Evolutionary conservation across 2,888 invertebrate genomes (phyloP).

Genomic region (Eremobia ochroleuca): DNA sequence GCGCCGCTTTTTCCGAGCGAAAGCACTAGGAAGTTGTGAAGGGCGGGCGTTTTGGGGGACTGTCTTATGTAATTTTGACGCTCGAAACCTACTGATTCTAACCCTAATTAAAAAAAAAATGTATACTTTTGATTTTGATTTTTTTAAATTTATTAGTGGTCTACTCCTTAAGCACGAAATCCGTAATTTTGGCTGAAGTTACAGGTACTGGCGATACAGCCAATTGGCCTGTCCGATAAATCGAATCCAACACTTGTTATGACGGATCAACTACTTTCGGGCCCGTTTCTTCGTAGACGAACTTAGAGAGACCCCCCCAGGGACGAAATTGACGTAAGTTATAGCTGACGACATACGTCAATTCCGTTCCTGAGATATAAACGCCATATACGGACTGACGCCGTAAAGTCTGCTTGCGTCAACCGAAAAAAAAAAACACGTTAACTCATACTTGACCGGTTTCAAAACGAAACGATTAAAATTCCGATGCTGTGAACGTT

Average conservation of each 20-base stretch:
- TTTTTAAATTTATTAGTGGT: background rate
- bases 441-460: constrained; percentile 55
- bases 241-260: background rate
- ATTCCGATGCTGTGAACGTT: constrained; percentile 55
- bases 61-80: background rate
- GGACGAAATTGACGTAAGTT: background rate
- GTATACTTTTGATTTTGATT: background rate
- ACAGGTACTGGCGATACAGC: too few relatives aligned
- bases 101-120: background rate
- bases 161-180: background rate
- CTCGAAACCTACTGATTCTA: background rate
- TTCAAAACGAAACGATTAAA: constrained; percentile 59
- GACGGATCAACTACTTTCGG: background rate
- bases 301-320: background rate
- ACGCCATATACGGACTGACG: constrained; percentile 14
- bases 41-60: background rate
- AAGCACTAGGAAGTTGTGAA: background rate
- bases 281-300: background rate
- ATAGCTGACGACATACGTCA: background rate
- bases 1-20: background rate
- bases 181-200: too few relatives aligned
- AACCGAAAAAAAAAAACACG: constrained; percentile 34
- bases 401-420: constrained; percentile 49
- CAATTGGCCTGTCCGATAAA: background rate
- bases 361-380: background rate